phyloP scores from a whole-genome alignment of 1,140 invertebrate genomes.

The Tetranychus urticae region DNA sequence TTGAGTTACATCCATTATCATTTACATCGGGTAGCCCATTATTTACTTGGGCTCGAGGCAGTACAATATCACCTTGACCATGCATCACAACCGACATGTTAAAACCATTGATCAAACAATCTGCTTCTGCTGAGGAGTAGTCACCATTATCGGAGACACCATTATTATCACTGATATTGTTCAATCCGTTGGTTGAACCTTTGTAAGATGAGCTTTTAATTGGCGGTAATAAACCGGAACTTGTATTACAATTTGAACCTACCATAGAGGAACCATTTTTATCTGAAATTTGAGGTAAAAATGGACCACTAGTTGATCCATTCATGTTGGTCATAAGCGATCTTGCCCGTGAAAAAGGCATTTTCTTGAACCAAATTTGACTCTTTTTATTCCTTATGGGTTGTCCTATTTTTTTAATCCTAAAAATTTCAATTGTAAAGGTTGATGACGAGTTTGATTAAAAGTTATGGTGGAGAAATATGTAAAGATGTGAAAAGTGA shows the following conservation, averaged over 20 bases:
- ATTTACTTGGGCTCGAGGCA: background rate
- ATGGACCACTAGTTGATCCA: conserved; percentile 10
- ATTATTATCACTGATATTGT: background rate
- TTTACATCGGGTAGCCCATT: background rate
- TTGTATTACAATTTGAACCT: conserved; percentile 5
- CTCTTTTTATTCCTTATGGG: too few relatives aligned
- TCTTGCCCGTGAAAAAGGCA: conserved; percentile 24
- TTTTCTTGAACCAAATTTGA: conserved; percentile 5
- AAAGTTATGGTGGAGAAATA: too few relatives aligned
- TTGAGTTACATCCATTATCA: background rate
- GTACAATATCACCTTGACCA: conserved; percentile 2
- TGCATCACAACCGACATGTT: conserved; percentile 12
- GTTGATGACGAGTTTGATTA: too few relatives aligned
- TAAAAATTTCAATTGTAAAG: too few relatives aligned
- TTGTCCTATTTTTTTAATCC: too few relatives aligned
- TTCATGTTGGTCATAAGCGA: conserved; percentile 20
- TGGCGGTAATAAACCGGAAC: conserved; percentile 8
- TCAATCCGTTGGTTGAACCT: conserved; percentile 1
- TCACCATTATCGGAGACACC: background rate
- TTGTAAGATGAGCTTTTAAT: conserved; percentile 10
- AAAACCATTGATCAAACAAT: conserved; percentile 8
- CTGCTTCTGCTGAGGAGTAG: background rate
- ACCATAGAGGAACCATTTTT: conserved; percentile 6
- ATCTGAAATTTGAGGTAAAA: conserved; percentile 12
- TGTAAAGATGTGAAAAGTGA: too few relatives aligned